Evolutionary conservation across 1,140 invertebrate genomes (phyloP).

Genomic region (Heliothis subflexa): DNA sequence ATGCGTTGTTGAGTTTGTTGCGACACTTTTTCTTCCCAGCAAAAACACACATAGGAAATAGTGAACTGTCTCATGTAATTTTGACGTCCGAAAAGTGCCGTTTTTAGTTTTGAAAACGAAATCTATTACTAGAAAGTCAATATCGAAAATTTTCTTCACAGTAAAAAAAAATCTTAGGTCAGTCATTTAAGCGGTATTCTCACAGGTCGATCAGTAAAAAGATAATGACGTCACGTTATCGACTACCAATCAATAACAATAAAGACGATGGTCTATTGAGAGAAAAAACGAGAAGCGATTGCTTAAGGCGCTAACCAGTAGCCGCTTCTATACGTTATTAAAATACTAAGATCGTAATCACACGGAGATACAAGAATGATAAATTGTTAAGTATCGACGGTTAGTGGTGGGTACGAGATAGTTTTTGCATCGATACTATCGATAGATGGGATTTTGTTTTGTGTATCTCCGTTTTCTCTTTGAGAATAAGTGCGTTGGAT

Average conservation of each 20-base stretch:
- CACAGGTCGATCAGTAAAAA: slow-evolving; percentile 2
- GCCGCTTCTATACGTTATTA: slow-evolving; percentile 63
- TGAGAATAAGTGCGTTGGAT: background rate
- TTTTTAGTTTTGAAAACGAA: too few relatives aligned
- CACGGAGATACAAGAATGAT: slow-evolving; percentile 61
- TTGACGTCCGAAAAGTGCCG: too few relatives aligned
- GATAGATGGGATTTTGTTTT: background rate
- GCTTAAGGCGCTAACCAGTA: slow-evolving; percentile 65
- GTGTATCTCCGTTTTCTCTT: background rate
- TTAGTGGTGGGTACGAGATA: slow-evolving; percentile 15
- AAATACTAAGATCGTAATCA: slow-evolving; percentile 62
- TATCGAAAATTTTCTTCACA: too few relatives aligned
- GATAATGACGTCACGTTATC: slow-evolving; percentile 29
- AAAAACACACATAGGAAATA: too few relatives aligned
- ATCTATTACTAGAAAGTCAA: too few relatives aligned
- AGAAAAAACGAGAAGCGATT: slow-evolving; percentile 51
- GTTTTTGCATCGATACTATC: slow-evolving; percentile 31
- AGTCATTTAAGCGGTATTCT: slow-evolving; percentile 7
- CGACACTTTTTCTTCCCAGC: too few relatives aligned
- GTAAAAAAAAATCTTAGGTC: slow-evolving; percentile 16
- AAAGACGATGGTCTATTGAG: slow-evolving; percentile 39
- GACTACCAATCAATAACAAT: slow-evolving; percentile 43
- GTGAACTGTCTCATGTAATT: too few relatives aligned
- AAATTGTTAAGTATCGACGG: slow-evolving; percentile 55
- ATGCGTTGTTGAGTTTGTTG: too few relatives aligned